Percentiles rank a stretch among this genome's conserved stretches.
Evolutionary conservation across 2,888 invertebrate genomes (phyloP).

Genomic region (Pterostichus niger): DNA sequence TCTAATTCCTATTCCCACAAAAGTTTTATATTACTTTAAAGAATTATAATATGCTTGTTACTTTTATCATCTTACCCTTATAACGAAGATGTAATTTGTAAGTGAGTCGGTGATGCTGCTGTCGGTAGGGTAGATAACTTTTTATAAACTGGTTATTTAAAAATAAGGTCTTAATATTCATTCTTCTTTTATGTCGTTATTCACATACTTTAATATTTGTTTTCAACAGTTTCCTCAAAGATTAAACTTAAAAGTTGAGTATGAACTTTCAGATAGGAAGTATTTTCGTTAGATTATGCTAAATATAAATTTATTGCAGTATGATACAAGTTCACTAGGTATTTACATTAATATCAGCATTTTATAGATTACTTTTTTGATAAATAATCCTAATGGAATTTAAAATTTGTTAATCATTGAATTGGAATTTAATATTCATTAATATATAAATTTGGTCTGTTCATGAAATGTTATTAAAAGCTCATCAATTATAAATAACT

Average conservation of each 20-base stretch:
- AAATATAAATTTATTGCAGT: slow-evolving; percentile 25
- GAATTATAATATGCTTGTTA: no score
- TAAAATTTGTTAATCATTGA: no score
- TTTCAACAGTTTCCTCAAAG: slow-evolving; percentile 31
- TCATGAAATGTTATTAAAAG: no score
- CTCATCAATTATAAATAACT: no score
- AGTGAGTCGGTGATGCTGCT: neutral
- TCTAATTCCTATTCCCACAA: no score
- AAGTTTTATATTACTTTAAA: no score
- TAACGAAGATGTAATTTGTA: slow-evolving; percentile 21
- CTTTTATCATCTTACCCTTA: neutral
- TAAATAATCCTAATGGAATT: no score
- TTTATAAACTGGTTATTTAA: slow-evolving; percentile 31
- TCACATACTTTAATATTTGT: slow-evolving; percentile 41
- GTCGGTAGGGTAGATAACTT: neutral
- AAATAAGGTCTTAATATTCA: slow-evolving; percentile 40
- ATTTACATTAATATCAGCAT: no score
- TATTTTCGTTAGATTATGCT: neutral
- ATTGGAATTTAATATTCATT: no score
- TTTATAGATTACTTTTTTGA: no score
- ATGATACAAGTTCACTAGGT: no score
- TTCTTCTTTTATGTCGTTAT: slow-evolving; percentile 30
- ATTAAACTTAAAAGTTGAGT: slow-evolving; percentile 25
- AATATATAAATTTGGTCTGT: no score
- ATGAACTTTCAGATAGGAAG: slow-evolving; percentile 17